Percentiles rank a stretch among this genome's conserved stretches.
Evolutionary conservation across 2,113 vertebrate species (phyloP).

Genomic region (Podarcis muralis): DNA sequence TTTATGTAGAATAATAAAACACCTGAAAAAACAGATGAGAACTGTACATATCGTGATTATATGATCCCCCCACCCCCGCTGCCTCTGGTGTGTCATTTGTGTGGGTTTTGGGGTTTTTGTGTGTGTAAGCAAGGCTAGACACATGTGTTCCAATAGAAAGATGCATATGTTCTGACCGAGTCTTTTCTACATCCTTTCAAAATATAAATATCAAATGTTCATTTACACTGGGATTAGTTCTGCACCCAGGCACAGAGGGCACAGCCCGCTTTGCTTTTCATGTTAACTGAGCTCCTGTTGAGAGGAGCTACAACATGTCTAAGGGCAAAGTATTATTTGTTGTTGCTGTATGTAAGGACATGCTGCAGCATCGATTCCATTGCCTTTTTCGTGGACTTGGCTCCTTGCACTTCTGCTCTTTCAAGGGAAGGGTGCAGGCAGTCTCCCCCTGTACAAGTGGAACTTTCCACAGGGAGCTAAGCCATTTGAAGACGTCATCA

Average conservation of each 20-base stretch:
- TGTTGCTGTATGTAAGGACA: background rate
- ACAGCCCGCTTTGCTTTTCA: background rate
- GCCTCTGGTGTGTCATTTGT: background rate
- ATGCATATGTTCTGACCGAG: background rate
- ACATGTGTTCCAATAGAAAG: background rate
- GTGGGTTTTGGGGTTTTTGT: too few species aligned
- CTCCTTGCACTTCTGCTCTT: background rate
- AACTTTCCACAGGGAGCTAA: background rate
- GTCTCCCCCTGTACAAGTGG: background rate
- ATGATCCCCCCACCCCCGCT: background rate
- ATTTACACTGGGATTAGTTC: background rate
- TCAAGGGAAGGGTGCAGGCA: background rate
- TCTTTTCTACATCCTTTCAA: background rate
- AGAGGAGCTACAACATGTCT: background rate
- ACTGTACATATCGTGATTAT: background rate
- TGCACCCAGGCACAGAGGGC: background rate
- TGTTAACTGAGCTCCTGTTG: background rate
- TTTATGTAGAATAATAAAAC: background rate
- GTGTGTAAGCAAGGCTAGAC: background rate
- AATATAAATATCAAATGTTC: background rate
- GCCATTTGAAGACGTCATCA: background rate
- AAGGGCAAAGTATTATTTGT: background rate
- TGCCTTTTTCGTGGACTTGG: background rate
- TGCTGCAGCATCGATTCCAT: background rate
- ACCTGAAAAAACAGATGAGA: background rate